Evolutionary conservation across 2,113 vertebrate genomes (phyloP), one percentile per base, ranked within the genome.

Genomic region (Corythoichthys intestinalis): DNA sequence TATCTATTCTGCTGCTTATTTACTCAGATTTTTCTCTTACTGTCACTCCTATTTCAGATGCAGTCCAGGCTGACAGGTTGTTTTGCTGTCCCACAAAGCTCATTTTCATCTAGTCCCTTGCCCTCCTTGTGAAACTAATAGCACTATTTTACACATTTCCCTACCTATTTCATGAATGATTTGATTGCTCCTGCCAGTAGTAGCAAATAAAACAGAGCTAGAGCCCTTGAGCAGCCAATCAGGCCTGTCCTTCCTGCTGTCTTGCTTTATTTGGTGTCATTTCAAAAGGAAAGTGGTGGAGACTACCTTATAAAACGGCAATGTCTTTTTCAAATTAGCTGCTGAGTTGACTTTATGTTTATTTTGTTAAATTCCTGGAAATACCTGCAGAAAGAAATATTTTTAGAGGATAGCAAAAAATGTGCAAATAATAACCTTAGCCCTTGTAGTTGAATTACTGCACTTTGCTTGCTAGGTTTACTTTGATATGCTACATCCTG

Each of bases 261-360:
- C 39, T 65, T 71, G 57, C 67, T 44, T 66, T 72, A 72, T 78
- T 53, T 48, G 48, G 52, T 44, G 58, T 66, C 12, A 35, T 80
- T 54, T 75, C 67, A 72, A 80, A 48, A 71, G 52, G 60, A 77
- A 78, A 65, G 66, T 79, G 67, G 52, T 74, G 50, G 67, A 76
- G 65, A 77, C 71, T 58, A 82, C 74, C 48, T 78, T 67, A 78
- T 80, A 59, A 75, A 82, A 78, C 17, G 6, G 72, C 75, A 78
- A 83, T 75, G 56, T 17, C 69, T 81, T 52, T 72, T 56, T 57
- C 68, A 72, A 60, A 78, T 65, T 65, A 15, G 4, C 56, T 70
- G 58, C 65, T 52, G 50, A 38, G 41, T 44, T 44, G 41, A 7
- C 41, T 44, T 44, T 44, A 28, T 20, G 12, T 70, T 41, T 44